phyloP scores from a whole-genome alignment of 1,140 invertebrate genomes.

The Hylaeus volcanicus region DNA sequence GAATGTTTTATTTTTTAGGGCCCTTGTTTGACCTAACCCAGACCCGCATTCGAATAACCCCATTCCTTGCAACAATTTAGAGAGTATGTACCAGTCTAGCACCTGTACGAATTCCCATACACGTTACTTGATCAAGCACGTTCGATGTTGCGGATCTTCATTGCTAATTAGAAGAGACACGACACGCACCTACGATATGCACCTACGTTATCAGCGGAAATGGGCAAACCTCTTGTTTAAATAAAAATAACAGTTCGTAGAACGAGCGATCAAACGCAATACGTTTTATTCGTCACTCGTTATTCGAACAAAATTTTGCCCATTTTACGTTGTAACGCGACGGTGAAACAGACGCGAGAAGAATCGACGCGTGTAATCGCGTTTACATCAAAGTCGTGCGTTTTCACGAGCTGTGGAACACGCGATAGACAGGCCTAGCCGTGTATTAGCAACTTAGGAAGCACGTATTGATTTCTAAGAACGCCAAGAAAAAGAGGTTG shows the following conservation, averaged over 20 bases:
- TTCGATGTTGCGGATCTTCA: slow-evolving; percentile 32
- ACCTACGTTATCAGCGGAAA: not conserved
- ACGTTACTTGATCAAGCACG: slow-evolving; percentile 24
- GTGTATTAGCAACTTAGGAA: slow-evolving; percentile 45
- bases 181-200: not conserved
- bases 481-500: slow-evolving; percentile 59
- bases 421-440: not conserved
- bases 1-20: slow-evolving; percentile 55
- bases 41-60: slow-evolving; percentile 32
- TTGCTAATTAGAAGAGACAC: not conserved
- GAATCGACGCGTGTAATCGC: not conserved
- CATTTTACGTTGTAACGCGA: not conserved
- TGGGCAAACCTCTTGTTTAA: not conserved
- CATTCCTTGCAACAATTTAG: slow-evolving; percentile 1
- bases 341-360: not conserved
- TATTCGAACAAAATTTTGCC: no score
- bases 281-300: no score
- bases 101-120: slow-evolving; percentile 20
- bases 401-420: not conserved
- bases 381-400: not conserved
- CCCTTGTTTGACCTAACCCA: no score
- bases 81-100: slow-evolving; percentile 12
- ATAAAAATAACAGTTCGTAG: no score
- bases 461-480: slow-evolving; percentile 59
- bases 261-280: no score